A percentile compares a stretch with the other conserved stretches of the same genome.
Conservation (phyloP, 35 echinoderm and acorn worm genomes). For the Apostichopus parvimensis region DNA sequence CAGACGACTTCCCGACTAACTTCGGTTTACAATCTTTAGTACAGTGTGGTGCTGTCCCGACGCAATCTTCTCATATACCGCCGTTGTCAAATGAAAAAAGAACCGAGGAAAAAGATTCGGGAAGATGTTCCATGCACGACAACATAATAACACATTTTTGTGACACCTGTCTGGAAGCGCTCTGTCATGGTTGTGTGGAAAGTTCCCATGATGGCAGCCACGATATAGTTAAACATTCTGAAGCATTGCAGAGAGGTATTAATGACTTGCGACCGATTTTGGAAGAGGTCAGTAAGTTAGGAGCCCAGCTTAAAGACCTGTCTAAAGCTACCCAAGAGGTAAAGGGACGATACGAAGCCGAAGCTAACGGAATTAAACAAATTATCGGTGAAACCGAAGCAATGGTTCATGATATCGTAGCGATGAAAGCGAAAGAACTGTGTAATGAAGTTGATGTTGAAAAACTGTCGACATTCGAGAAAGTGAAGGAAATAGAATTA, state of each 20-base stretch:
- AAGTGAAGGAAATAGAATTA: background rate
- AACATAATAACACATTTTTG: background rate
- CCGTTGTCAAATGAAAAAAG: too few relatives aligned
- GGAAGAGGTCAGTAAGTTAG: background rate
- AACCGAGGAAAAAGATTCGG: background rate
- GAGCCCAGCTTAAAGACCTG: background rate
- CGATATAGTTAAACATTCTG: background rate
- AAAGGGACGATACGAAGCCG: background rate
- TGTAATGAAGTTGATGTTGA: background rate
- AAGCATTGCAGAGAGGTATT: background rate
- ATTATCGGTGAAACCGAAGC: background rate
- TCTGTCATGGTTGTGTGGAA: background rate
- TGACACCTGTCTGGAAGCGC: background rate
- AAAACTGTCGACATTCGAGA: background rate
- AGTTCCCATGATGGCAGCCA: background rate
- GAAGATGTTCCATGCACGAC: background rate
- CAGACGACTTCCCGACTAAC: slow-evolving; percentile 28
- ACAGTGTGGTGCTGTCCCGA: background rate
- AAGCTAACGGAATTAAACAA: background rate
- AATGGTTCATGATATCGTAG: background rate
- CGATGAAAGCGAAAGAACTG: background rate
- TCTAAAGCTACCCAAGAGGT: background rate
- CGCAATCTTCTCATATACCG: background rate
- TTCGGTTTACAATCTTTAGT: background rate
- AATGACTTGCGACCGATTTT: background rate